Evolutionary conservation across 2,113 vertebrate genomes (phyloP).

Genomic region (Aepyceros melampus): DNA sequence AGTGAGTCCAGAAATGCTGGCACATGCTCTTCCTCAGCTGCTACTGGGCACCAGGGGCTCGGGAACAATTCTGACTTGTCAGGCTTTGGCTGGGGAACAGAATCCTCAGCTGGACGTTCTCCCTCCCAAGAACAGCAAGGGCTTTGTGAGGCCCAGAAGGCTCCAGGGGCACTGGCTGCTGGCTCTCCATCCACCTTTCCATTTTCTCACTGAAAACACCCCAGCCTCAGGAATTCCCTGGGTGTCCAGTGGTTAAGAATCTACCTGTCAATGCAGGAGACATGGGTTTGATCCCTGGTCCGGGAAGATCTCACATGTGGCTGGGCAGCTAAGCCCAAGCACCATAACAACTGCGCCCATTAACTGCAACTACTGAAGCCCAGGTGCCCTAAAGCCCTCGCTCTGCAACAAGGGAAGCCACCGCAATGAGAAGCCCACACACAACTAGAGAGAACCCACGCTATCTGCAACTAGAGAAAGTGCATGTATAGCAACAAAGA

Average conservation of each 20-base stretch:
- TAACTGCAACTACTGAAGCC: neutral
- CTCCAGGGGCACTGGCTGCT: neutral
- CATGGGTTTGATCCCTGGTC: neutral
- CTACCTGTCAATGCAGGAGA: neutral
- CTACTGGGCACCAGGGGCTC: neutral
- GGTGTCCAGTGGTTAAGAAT: neutral
- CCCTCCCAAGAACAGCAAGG: neutral
- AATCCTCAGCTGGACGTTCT: neutral
- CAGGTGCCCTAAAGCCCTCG: neutral
- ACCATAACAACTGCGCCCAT: neutral
- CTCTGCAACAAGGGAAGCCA: neutral
- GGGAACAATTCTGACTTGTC: neutral
- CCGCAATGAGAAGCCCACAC: neutral
- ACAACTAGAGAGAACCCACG: neutral
- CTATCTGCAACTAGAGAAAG: neutral
- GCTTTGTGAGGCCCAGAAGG: neutral
- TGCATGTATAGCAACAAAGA: neutral
- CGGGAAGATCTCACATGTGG: neutral
- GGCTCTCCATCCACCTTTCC: neutral
- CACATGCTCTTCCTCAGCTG: fast-evolving
- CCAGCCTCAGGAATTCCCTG: neutral
- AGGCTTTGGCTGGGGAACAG: neutral
- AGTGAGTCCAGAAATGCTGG: neutral
- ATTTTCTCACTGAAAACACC: neutral
- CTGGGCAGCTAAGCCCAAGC: neutral